These are phyloP conservation scores for Macrophya annulata DNA, from an alignment of 2,888 invertebrate species.

Conservation along the genomic window DNA sequence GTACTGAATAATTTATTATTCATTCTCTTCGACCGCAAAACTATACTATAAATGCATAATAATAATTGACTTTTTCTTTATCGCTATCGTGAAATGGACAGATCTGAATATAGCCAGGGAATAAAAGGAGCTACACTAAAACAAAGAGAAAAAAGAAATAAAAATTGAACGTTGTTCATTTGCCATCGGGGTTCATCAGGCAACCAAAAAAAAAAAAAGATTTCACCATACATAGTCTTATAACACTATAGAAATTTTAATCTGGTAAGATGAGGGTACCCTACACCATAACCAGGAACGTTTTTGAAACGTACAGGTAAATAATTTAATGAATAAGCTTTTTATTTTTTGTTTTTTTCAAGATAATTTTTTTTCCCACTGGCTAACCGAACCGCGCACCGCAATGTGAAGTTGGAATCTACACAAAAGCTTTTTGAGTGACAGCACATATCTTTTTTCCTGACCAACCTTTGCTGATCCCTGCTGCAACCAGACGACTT, in stretches of 20 bases:
- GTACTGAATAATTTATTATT: slow-evolving; percentile 37
- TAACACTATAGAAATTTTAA: background rate
- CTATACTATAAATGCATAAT: slow-evolving; percentile 49
- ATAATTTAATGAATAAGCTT: background rate
- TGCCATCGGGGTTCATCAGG: background rate
- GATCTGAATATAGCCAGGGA: slow-evolving; percentile 32
- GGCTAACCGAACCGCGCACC: background rate
- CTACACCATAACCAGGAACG: slow-evolving; percentile 68
- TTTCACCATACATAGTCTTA: background rate
- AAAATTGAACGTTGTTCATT: slow-evolving; percentile 9
- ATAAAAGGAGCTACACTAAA: background rate
- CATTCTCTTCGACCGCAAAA: background rate
- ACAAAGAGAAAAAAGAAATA: background rate
- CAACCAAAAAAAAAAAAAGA: background rate
- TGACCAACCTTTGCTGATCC: background rate
- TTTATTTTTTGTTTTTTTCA: background rate
- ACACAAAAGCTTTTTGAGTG: background rate
- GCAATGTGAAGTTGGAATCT: background rate
- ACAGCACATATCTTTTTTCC: background rate
- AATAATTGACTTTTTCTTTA: slow-evolving; percentile 14
- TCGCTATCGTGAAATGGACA: background rate
- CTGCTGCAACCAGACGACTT: background rate
- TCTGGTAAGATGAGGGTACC: slow-evolving; percentile 69
- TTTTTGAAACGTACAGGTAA: slow-evolving; percentile 71
- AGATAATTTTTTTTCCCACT: background rate